These are phyloP conservation scores for Tenthredo livida DNA, from an alignment of 2,888 invertebrate species.

Conservation along the genomic window DNA sequence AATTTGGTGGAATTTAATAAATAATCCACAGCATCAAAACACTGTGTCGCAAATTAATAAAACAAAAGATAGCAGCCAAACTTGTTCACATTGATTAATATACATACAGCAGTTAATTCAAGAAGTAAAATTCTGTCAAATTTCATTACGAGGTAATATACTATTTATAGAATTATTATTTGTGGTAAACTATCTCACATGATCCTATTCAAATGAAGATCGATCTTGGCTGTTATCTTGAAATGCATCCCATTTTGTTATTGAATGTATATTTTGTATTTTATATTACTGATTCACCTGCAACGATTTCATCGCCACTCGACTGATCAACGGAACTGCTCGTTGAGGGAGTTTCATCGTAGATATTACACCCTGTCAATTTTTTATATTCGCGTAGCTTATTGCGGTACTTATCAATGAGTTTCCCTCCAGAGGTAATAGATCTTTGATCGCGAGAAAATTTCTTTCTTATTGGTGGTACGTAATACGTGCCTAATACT, in stretches of 20 bases:
- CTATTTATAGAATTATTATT: neutral
- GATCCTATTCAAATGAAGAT: neutral
- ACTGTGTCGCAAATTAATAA: neutral
- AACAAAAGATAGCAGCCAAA: neutral
- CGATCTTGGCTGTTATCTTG: neutral
- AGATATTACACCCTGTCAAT: slow-evolving; percentile 29
- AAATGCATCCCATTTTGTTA: neutral
- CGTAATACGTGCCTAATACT: slow-evolving; percentile 30
- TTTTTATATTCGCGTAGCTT: slow-evolving; percentile 38
- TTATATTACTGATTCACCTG: slow-evolving; percentile 34
- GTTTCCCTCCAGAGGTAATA: slow-evolving; percentile 21
- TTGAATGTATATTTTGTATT: neutral
- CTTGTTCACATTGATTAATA: neutral
- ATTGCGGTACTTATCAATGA: slow-evolving; percentile 30
- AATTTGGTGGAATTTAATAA: neutral
- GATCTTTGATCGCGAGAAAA: slow-evolving; percentile 9
- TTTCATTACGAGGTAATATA: neutral
- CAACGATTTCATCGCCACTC: neutral
- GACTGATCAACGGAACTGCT: slow-evolving; percentile 19
- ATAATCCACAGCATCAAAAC: neutral
- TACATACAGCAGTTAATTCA: neutral
- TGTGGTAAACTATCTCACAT: neutral
- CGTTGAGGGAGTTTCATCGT: neutral
- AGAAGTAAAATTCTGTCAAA: neutral
- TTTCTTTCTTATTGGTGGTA: slow-evolving; percentile 45